These are phyloP conservation scores for Burhinus oedicnemus DNA, from an alignment of 2,113 vertebrate genomes.

Conservation along the genomic window DNA sequence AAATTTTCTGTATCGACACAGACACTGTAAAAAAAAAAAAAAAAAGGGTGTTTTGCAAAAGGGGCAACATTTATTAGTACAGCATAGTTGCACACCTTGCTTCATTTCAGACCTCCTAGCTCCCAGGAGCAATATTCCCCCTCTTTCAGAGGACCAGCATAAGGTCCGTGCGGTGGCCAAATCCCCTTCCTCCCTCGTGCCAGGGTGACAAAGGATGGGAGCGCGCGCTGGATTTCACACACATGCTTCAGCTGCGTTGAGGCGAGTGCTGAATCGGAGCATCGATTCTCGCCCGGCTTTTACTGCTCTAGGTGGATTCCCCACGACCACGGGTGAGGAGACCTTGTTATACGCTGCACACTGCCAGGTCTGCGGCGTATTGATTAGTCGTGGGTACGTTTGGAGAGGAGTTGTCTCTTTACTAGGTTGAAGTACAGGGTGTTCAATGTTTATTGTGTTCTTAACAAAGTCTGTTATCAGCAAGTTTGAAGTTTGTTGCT, in stretches of 20 bases:
- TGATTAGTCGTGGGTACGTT: accelerated
- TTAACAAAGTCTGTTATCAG: constrained; percentile 38
- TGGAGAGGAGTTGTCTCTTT: not conserved
- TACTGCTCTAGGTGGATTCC: not conserved
- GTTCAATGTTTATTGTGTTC: constrained; percentile 9
- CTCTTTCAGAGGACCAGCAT: not conserved
- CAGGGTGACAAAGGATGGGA: accelerated
- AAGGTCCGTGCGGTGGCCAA: not conserved
- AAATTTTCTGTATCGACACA: not conserved
- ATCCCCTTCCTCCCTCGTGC: not conserved
- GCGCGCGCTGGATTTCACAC: accelerated
- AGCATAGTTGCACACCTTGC: not conserved
- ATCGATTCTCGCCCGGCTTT: not conserved
- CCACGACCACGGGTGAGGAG: accelerated
- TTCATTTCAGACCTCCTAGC: not conserved
- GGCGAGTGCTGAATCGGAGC: accelerated
- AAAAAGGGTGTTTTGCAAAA: not conserved
- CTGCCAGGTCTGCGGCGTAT: not conserved
- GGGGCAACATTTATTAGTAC: not conserved
- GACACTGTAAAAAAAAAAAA: not conserved
- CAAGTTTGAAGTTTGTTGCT: constrained; percentile 38
- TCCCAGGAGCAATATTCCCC: not conserved
- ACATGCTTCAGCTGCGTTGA: accelerated
- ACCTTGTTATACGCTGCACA: accelerated
- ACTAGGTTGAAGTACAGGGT: not conserved